Percentiles rank a stretch among this genome's conserved stretches.
Conservation (phyloP, 2,113 vertebrate species). For the Leptocoma aspasia region DNA sequence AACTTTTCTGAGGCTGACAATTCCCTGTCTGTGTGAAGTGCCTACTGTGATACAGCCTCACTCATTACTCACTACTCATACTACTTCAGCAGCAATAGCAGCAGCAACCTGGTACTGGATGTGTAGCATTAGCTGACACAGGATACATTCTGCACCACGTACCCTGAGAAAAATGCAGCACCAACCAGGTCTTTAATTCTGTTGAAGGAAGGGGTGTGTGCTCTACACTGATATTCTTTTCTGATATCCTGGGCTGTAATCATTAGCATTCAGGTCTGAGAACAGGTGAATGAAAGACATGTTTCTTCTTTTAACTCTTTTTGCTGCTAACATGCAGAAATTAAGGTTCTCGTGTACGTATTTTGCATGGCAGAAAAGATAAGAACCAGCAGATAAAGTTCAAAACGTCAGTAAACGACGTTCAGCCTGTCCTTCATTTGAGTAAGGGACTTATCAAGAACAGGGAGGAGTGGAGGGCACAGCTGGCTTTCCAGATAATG, state of each 20-base stretch:
- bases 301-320: neutral
- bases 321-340: slow-evolving; percentile 29
- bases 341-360: neutral
- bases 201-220: neutral
- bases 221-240: neutral
- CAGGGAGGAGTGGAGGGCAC: slow-evolving; percentile 7
- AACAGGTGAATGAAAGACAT: neutral
- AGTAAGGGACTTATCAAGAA: neutral
- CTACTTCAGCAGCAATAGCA: neutral
- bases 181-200: neutral
- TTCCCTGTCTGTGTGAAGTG: neutral
- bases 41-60: neutral
- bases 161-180: neutral
- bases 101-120: neutral
- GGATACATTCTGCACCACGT: neutral
- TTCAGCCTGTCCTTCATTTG: neutral
- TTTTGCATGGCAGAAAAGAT: neutral
- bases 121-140: neutral
- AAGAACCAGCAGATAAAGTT: slow-evolving; percentile 31
- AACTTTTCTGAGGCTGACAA: neutral
- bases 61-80: neutral
- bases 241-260: neutral
- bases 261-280: neutral
- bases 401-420: neutral
- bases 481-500: slow-evolving; percentile 58